Percentiles rank a stretch among this genome's conserved stretches.
These are phyloP conservation scores for Paradisaea rubra DNA, from an alignment of 2,113 vertebrate genomes.

Conservation along the genomic window DNA sequence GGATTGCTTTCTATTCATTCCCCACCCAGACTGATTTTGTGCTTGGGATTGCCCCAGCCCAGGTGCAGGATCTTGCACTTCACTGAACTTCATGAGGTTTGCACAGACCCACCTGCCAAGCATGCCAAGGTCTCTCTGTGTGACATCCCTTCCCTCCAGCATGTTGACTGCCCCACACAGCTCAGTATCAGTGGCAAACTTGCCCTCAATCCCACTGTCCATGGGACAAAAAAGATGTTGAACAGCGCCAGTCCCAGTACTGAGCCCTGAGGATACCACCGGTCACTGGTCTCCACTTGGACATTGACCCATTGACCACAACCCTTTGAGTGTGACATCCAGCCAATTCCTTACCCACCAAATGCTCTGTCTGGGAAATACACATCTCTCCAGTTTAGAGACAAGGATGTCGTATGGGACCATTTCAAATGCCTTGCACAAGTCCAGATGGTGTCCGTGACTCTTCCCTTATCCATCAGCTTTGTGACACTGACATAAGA, in stretches of 20 bases:
- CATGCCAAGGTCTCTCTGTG: too few relatives aligned
- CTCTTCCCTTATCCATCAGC: neutral
- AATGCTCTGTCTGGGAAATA: neutral
- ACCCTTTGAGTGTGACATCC: neutral
- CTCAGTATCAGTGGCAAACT: neutral
- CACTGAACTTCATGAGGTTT: neutral
- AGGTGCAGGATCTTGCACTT: neutral
- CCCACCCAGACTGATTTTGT: neutral
- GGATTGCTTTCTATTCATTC: neutral
- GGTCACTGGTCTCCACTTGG: neutral
- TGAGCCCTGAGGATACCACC: neutral
- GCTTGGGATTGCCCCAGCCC: neutral
- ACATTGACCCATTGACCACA: neutral
- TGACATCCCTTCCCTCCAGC: neutral
- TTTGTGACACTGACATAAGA: neutral
- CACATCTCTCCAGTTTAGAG: neutral
- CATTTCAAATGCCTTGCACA: neutral
- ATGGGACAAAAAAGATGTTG: neutral
- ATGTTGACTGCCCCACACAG: too few relatives aligned
- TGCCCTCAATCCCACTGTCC: accelerated
- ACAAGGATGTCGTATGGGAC: neutral
- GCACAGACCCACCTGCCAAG: neutral
- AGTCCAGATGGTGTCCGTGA: neutral
- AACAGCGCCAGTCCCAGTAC: accelerated
- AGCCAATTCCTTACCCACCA: neutral